Evolutionary conservation across 2,888 invertebrate genomes (phyloP), one percentile per base, ranked within the genome.

Genomic region (Erynnis tages): DNA sequence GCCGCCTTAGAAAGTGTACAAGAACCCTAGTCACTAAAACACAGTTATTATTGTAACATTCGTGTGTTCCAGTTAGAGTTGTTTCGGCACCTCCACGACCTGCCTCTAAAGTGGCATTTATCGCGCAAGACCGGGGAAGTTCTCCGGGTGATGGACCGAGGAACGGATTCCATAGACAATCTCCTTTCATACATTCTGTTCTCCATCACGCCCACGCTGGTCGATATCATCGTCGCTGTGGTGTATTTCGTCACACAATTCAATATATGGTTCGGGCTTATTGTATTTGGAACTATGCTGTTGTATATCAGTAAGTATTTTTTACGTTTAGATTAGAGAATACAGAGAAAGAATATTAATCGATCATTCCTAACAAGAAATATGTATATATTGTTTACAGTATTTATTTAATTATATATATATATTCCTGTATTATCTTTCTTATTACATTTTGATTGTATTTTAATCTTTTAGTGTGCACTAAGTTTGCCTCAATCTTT

Each of bases 81-180:
- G 23, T 97, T 96, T 79, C 91, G 93, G 37, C 98, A 98, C 81
- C 91, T 98, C 10, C 98, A 98, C 79, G 91, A 94, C 53, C 82
- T 99, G 48, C 98, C 98, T 2, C 90, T 99, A 41, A 92, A 96
- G 16, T 99, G 99, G 99, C 99, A 99, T 82, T 86, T 99, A 25
- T 92, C 94, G 1, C 90, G 98, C 7, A 99, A 99, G 89, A 99
- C 99, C 0, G 99, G 99, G 1, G 98, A 99, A 89, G 98, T 99
- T 0, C 88, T 99, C 1, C 91, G 98, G 25, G 94, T 99, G 0
- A 98, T 99, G 96, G 99, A 99, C 83, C 91, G 99, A 56, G 99
- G 99, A 60, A 98, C 98, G 0, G 97, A 96, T 66, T 98, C 98
- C 48, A 97, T 99, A 64, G 98, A 98, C 83, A 97, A 95, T 79